phyloP scores from a whole-genome alignment of 2,888 invertebrate species.

The Cheilosia grossa region DNA sequence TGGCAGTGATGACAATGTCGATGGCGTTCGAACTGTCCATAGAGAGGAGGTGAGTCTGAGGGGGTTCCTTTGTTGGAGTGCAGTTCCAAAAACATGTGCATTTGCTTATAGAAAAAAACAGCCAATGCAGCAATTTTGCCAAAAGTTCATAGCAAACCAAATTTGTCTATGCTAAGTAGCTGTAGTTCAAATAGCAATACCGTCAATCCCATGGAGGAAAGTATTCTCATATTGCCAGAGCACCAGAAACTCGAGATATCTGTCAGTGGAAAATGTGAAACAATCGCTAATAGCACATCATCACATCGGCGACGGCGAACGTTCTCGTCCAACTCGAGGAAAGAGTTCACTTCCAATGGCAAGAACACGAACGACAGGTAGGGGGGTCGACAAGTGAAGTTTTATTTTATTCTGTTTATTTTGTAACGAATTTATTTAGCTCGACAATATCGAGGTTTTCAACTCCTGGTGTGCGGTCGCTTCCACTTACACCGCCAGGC shows the following conservation, averaged over 20 bases:
- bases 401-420: not conserved
- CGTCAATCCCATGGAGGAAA: slow-evolving; percentile 78
- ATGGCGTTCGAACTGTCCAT: slow-evolving; percentile 54
- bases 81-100: not conserved
- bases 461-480: slow-evolving; percentile 80
- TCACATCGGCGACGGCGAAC: slow-evolving; percentile 79
- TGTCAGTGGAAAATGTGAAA: slow-evolving; percentile 79
- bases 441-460: slow-evolving; percentile 80
- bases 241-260: slow-evolving; percentile 80
- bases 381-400: not conserved
- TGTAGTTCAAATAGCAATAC: slow-evolving; percentile 66
- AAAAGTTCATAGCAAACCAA: slow-evolving; percentile 80
- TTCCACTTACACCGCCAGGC: slow-evolving; percentile 85
- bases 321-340: slow-evolving; percentile 80
- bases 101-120: slow-evolving; percentile 55
- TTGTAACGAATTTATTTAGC: slow-evolving; percentile 18
- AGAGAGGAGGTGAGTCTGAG: slow-evolving; percentile 52
- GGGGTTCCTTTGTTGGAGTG: not conserved
- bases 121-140: slow-evolving; percentile 79
- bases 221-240: slow-evolving; percentile 80
- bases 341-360: slow-evolving; percentile 77
- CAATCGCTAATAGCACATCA: slow-evolving; percentile 75
- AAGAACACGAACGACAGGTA: slow-evolving; percentile 80
- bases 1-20: slow-evolving; percentile 47
- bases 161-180: slow-evolving; percentile 74